phyloP scores from a whole-genome alignment of 2,113 vertebrate genomes.

The Amblyopsis rosae region DNA sequence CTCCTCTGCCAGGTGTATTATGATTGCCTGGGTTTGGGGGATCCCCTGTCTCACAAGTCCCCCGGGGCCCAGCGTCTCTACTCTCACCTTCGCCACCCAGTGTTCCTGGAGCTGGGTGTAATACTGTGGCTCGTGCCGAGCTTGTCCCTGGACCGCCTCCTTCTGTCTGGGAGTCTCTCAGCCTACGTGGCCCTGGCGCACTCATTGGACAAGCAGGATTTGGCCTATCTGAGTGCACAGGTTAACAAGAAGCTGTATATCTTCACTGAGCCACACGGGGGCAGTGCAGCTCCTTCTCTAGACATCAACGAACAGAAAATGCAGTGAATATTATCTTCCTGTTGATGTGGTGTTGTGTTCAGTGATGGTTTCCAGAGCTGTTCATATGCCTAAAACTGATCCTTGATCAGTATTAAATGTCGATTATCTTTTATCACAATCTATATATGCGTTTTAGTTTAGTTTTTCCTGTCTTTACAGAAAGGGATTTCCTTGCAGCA shows the following conservation, averaged over 20 bases:
- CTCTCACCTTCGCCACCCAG: constrained; percentile 86
- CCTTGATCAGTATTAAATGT: not conserved
- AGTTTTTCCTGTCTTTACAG: not conserved
- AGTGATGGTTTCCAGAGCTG: not conserved
- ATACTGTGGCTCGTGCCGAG: constrained; percentile 87
- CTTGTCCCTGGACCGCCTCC: constrained; percentile 82
- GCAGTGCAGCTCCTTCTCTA: not conserved
- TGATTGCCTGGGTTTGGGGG: constrained; percentile 80
- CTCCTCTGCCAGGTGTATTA: constrained; percentile 82
- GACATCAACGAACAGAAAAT: constrained; percentile 41
- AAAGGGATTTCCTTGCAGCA: not conserved
- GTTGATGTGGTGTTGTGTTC: not conserved
- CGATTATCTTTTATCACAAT: not conserved
- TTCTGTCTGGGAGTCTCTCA: constrained; percentile 80
- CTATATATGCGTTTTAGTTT: not conserved
- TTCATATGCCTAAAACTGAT: not conserved
- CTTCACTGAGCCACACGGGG: constrained; percentile 63
- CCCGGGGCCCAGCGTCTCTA: constrained; percentile 79
- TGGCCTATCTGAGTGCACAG: constrained; percentile 80
- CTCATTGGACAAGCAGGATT: constrained; percentile 85
- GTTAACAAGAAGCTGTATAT: constrained; percentile 81
- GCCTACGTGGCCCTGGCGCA: constrained; percentile 83
- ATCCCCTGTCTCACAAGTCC: constrained; percentile 83
- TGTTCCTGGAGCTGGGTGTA: constrained; percentile 84
- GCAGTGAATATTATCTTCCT: constrained; percentile 45